Base-by-base conservation (phyloP, 2,797 vertebrate species). In the Huso huso region DNA sequence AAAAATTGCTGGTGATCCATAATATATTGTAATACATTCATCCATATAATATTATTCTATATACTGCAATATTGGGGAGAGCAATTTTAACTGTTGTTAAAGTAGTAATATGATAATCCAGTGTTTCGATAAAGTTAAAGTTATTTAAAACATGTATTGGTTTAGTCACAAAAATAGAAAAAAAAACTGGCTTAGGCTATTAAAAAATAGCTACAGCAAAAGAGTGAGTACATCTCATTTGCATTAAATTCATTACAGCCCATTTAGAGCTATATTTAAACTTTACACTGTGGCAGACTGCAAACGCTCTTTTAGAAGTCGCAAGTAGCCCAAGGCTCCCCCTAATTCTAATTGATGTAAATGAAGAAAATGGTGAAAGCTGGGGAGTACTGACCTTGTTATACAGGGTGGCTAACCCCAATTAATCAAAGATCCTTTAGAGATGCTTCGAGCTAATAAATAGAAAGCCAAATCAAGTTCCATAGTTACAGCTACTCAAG, bases 281-380 rank as follows among this genome's bases (percentile, higher is more conserved):
- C 79, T 74, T 79, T 76, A 81, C 81, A 74, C 79, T 82, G 78
- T 73, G 83, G 78, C 72, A 81, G 82, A 80, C 81, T 79, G 76
- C 69, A 73, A 70, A 64, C 75, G 74, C 62, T 60, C 79, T 81
- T 81, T 83, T 72, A 86, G 86, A 87, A 86, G 84, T 80, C 81
- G 81, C 76, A 74, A 78, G 78, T 80, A 83, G 82, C 85, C 70
- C 74, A 78, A 79, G 83, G 78, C 83, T 75, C 73, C 85, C 83
- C 81, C 89, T 87, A 88, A 81, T 86, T 92, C 88, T 92, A 94
- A 94, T 91, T 92, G 88, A 93, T 94, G 91, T 92, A 94, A 94
- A 94, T 92, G 87, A 87, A 91, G 79, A 86, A 87, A 87, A 86
- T 83, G 81, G 81, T 83, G 85, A 84, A 87, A 81, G 80, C 89